Evolutionary conservation across 2,888 invertebrate genomes (phyloP).

Genomic region (Gibbula magus): DNA sequence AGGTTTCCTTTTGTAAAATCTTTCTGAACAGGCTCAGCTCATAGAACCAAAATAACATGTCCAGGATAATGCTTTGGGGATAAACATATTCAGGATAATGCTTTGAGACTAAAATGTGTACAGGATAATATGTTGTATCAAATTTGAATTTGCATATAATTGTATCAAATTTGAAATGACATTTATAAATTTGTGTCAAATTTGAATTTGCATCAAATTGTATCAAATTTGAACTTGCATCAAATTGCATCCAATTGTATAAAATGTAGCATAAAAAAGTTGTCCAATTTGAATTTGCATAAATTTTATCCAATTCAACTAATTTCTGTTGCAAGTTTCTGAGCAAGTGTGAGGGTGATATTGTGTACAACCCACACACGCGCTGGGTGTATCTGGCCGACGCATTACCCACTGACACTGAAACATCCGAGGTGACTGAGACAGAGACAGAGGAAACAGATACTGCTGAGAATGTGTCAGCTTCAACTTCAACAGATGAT

Average conservation of each 20-base stretch:
- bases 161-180: too few species aligned
- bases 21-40: too few species aligned
- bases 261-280: too few species aligned
- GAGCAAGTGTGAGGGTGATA: conserved; percentile 61
- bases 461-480: neutral
- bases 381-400: conserved; percentile 51
- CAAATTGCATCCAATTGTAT: too few species aligned
- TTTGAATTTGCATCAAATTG: too few species aligned
- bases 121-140: too few species aligned
- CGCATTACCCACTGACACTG: neutral
- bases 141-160: too few species aligned
- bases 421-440: neutral
- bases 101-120: neutral
- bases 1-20: too few species aligned
- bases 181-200: too few species aligned
- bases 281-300: neutral
- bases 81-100: neutral
- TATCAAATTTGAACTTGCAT: too few species aligned
- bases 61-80: neutral
- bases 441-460: neutral
- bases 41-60: neutral
- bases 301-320: neutral
- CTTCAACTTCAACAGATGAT: too few species aligned
- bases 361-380: conserved; percentile 56
- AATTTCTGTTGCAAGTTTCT: conserved; percentile 64